Evolutionary conservation across 1,140 invertebrate genomes (phyloP), one percentile per base, ranked within the genome.

Genomic region (Sycophila sp.): DNA sequence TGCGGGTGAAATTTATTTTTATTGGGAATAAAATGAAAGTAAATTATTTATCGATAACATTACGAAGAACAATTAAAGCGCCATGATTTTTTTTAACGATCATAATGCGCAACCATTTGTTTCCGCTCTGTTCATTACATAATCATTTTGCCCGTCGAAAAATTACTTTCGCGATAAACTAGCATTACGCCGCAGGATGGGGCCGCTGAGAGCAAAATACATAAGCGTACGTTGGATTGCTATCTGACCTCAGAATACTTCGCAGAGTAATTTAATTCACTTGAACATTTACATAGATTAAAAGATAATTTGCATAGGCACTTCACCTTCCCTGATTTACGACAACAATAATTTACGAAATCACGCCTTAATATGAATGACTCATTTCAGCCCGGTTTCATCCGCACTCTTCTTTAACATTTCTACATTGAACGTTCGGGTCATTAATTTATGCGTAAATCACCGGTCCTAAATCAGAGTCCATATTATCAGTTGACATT

Each of bases 271-370:
- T 67, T 58, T 58, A 42, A 67, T 67, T 67, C 32, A 58, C 64
- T 58, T 22, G 2, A 26, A 17, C 38, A 67, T 45, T 67, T 56
- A 19, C 53, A 32, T 58, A 67, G 51, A 67, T 67, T 67, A 67
- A 67, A 24, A 53, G 28, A 45, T 56, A 42, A 58, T 58, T 58
- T 67, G 32, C 53, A 45, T 58, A n/a, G n/a, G n/a, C n/a, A 38
- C 19, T 55, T 42, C n/a, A 58, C 7, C 13, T n/a, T 13, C 32
- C 17, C 32, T 5, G 49, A 67, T 67, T 67, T 67, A 58, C 53
- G 38, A 17, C 38, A 55, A 53, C 26, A 66, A 55, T 55, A 66
- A 66, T 55, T 66, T 55, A 34, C 42, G n/a, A 34, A 47, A 22
- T 47, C 10, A 22, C 42, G 42, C 13, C n/a, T n/a, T 26, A 28